These are phyloP conservation scores for Autographa gamma DNA, from an alignment of 2,888 invertebrate genomes.

Conservation along the genomic window DNA sequence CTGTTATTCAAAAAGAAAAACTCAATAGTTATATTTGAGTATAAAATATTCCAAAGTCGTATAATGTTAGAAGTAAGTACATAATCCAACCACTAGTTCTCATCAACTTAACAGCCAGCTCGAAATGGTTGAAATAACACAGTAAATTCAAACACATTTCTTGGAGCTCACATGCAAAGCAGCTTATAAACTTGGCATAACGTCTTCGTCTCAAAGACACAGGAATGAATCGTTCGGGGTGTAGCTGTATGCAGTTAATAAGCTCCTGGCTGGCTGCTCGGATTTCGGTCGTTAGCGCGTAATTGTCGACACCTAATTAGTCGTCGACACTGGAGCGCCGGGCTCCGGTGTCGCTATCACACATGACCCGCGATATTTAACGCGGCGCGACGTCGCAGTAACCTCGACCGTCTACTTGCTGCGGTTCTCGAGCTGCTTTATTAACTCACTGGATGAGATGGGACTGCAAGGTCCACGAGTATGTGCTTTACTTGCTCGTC, in stretches of 20 bases:
- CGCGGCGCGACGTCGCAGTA: constrained; percentile 57
- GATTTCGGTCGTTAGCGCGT: constrained; percentile 85
- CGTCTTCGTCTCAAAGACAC: constrained; percentile 55
- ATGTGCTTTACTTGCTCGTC: background rate
- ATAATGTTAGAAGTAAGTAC: too few species aligned
- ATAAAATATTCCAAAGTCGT: too few species aligned
- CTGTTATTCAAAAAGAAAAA: too few species aligned
- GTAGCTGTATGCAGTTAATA: constrained; percentile 74
- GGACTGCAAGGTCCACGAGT: constrained; percentile 2
- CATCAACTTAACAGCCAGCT: constrained; percentile 16
- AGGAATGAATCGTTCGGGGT: constrained; percentile 65
- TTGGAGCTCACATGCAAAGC: constrained; percentile 28
- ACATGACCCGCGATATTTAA: constrained; percentile 82
- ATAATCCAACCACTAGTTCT: background rate
- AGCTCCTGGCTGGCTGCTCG: constrained; percentile 74
- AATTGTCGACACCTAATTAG: constrained; percentile 87
- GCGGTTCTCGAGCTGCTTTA: constrained; percentile 42
- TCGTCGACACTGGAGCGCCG: constrained; percentile 74
- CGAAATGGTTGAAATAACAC: constrained; percentile 37
- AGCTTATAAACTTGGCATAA: constrained; percentile 49
- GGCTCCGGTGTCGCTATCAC: constrained; percentile 79
- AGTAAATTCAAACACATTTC: constrained; percentile 29
- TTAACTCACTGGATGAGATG: constrained; percentile 30
- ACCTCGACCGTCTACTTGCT: constrained; percentile 49
- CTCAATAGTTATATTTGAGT: too few species aligned